Percentiles rank a stretch among this genome's conserved stretches.
phyloP scores from a whole-genome alignment of 2,113 vertebrate species.

The Pelecanoides urinatrix region DNA sequence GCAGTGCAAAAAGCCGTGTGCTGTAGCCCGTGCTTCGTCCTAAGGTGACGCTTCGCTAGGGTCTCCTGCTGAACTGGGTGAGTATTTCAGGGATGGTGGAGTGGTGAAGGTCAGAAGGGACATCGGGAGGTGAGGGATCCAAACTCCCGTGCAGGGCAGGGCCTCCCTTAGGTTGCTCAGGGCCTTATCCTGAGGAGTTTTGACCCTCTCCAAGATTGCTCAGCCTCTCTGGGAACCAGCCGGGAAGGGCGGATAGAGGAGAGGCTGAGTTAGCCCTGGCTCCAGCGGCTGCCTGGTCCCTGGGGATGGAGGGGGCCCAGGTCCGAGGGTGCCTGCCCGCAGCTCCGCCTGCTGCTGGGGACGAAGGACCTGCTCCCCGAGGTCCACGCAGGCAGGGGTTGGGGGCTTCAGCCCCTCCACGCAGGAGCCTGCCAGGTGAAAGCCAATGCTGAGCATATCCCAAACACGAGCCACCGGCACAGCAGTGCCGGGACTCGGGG shows the following conservation, averaged over 20 bases:
- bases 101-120: neutral
- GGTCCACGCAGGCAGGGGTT: neutral
- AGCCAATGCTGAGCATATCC: neutral
- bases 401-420: neutral
- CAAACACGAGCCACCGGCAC: too few relatives aligned
- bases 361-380: neutral
- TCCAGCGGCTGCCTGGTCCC: neutral
- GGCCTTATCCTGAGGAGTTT: neutral
- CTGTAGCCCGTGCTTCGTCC: neutral
- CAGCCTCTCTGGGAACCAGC: neutral
- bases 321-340: neutral
- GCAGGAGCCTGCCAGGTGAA: neutral
- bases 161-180: neutral
- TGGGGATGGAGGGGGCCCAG: neutral
- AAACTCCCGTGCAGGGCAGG: neutral
- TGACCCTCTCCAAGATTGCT: neutral
- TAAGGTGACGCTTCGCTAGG: neutral
- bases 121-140: neutral
- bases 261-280: neutral
- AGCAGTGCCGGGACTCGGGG: fast-evolving
- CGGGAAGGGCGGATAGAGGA: neutral
- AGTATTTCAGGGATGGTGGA: neutral
- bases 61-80: neutral
- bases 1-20: neutral
- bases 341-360: neutral